These are phyloP conservation scores for Therioaphis trifolii DNA, from an alignment of 2,888 invertebrate genomes.

Conservation along the genomic window DNA sequence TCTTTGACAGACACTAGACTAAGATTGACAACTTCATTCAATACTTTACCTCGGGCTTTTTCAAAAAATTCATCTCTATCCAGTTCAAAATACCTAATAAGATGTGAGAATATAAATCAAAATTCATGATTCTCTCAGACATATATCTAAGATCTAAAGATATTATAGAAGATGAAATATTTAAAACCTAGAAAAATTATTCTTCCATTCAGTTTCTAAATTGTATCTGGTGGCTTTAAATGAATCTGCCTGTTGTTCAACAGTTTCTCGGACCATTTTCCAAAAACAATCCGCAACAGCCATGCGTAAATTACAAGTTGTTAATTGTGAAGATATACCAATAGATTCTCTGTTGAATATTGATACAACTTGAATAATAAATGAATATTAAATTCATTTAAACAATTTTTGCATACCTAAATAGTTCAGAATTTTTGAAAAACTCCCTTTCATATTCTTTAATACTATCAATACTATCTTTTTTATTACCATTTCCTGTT, in stretches of 20 bases:
- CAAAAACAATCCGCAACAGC: conserved; percentile 99
- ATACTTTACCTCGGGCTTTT: conserved; percentile 92
- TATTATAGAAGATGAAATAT: too few relatives aligned
- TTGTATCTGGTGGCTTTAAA: conserved; percentile 97
- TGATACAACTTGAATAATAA: too few relatives aligned
- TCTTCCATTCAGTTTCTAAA: conserved; percentile 99
- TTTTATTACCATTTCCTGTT: conserved; percentile 92
- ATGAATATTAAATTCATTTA: too few relatives aligned
- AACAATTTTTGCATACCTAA: conserved; percentile 77
- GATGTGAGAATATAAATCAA: background rate
- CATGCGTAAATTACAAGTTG: conserved; percentile 90
- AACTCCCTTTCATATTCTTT: conserved; percentile 95
- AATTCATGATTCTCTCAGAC: too few relatives aligned
- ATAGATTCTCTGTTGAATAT: conserved; percentile 42
- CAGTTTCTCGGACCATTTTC: conserved; percentile 99
- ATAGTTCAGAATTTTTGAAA: conserved; percentile 90
- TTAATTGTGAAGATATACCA: conserved; percentile 79
- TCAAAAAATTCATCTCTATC: conserved; percentile 98
- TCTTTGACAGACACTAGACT: conserved; percentile 84
- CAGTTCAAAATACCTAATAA: conserved; percentile 82
- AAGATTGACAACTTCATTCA: conserved; percentile 96
- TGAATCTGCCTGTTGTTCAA: conserved; percentile 98
- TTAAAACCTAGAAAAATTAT: conserved; percentile 87
- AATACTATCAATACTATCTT: conserved; percentile 94
- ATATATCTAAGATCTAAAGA: too few relatives aligned